Conservation (phyloP, 1,140 invertebrate genomes). For the Pogonognathellus flavescens region DNA sequence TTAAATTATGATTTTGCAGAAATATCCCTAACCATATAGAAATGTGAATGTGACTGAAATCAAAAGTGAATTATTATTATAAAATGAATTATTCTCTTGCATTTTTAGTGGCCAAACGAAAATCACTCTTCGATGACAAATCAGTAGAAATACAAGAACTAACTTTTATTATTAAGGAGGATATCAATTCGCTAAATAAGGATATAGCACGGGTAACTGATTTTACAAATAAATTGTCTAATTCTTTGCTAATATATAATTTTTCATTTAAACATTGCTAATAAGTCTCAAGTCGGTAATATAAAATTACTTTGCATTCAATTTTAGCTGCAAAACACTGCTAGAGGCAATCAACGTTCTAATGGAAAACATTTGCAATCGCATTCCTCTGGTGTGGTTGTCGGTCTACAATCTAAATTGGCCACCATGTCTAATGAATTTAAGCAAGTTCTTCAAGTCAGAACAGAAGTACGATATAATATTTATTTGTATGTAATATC, state of each 20-base stretch:
- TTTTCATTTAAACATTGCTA: neutral
- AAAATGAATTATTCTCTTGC: neutral
- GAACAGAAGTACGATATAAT: constrained; percentile 79
- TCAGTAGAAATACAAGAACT: constrained; percentile 97
- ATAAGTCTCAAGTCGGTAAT: constrained; percentile 12
- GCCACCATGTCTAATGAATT: constrained; percentile 97
- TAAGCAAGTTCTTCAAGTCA: constrained; percentile 91
- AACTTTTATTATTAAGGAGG: constrained; percentile 97
- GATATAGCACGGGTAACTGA: constrained; percentile 83
- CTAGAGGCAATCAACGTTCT: constrained; percentile 66
- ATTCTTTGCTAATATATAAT: neutral
- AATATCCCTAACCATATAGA: no score
- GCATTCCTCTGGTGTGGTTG: constrained; percentile 95
- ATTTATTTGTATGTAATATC: neutral
- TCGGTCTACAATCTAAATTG: constrained; percentile 93
- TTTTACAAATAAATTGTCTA: neutral
- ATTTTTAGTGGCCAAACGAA: constrained; percentile 91
- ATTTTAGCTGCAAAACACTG: constrained; percentile 69
- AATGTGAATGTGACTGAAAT: no score
- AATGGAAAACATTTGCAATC: constrained; percentile 88
- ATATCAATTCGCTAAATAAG: constrained; percentile 93
- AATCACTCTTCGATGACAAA: constrained; percentile 96
- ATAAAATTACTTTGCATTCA: neutral
- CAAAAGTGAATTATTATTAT: no score
- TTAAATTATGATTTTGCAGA: neutral